Conservation (phyloP, 2,113 vertebrate species). For the Halichoeres trimaculatus region DNA sequence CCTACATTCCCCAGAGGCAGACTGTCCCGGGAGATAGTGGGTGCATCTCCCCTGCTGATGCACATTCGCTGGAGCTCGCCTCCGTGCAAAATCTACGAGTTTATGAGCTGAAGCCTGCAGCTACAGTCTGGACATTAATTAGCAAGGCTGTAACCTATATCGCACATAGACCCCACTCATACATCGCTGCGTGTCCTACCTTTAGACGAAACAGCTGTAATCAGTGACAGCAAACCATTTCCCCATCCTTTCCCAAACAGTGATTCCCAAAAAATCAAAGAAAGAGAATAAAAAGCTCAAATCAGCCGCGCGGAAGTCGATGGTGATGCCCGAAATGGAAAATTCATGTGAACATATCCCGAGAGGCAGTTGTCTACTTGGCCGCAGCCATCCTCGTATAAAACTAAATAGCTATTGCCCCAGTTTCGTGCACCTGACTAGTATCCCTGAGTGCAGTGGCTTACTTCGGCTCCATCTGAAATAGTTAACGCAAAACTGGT, state of each 20-base stretch:
- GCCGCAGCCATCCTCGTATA: constrained; percentile 62
- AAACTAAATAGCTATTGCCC: constrained; percentile 71
- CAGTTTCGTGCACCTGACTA: constrained; percentile 62
- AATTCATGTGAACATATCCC: constrained; percentile 40
- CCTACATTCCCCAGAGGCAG: constrained; percentile 16
- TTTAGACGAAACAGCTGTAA: constrained; percentile 53
- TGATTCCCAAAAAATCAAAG: background rate
- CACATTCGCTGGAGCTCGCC: constrained; percentile 14
- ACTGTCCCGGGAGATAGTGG: constrained; percentile 36
- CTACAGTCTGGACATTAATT: constrained; percentile 22
- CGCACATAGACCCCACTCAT: constrained; percentile 12
- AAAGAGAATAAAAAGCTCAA: constrained; percentile 2
- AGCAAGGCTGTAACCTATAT: constrained; percentile 3
- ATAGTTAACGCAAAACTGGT: constrained; percentile 34
- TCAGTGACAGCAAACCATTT: constrained; percentile 50
- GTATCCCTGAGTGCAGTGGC: constrained; percentile 31
- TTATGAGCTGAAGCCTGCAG: constrained; percentile 16
- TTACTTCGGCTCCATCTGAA: constrained; percentile 21
- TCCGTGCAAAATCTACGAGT: constrained; percentile 40
- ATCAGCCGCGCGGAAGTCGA: constrained; percentile 40
- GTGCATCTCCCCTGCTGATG: constrained; percentile 30
- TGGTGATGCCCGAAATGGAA: constrained; percentile 2
- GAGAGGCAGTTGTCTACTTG: constrained; percentile 48
- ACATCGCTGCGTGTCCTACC: constrained; percentile 58
- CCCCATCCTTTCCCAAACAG: constrained; percentile 26